Percentiles rank a stretch among this genome's conserved stretches.
Evolutionary conservation across 2,113 vertebrate genomes (phyloP).

Genomic region (Dolichotis patagonum): DNA sequence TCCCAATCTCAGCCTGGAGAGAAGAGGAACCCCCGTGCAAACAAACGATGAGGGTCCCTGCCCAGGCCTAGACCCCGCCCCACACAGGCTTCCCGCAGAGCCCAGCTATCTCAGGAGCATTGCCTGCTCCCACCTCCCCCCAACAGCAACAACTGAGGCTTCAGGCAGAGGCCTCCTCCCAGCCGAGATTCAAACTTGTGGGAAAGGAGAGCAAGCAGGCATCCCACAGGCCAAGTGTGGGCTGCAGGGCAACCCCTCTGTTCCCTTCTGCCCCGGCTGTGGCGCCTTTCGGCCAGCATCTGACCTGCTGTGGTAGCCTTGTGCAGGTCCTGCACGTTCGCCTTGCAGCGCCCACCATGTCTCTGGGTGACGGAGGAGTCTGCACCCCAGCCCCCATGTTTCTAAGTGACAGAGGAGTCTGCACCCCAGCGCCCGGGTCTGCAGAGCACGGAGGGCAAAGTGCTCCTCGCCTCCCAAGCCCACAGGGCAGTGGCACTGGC

Average conservation of each 20-base stretch:
- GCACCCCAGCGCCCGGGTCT: background rate
- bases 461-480: background rate
- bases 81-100: background rate
- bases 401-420: background rate
- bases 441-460: background rate
- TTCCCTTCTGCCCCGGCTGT: background rate
- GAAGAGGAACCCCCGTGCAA: too few species aligned
- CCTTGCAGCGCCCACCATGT: background rate
- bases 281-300: background rate
- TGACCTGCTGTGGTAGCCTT: accelerated
- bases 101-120: too few species aligned
- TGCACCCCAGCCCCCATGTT: background rate
- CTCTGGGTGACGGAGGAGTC: background rate
- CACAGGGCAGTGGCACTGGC: background rate
- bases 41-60: background rate
- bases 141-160: background rate
- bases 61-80: background rate
- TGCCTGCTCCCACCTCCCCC: accelerated
- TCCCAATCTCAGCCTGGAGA: background rate
- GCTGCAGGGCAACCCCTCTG: background rate
- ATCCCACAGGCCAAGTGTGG: background rate
- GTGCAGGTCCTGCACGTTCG: background rate
- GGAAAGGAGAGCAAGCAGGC: background rate
- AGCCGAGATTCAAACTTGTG: background rate
- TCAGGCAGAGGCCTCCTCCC: accelerated